Evolutionary conservation across 2,113 vertebrate species (phyloP).

Genomic region (Vireo altiloquus): DNA sequence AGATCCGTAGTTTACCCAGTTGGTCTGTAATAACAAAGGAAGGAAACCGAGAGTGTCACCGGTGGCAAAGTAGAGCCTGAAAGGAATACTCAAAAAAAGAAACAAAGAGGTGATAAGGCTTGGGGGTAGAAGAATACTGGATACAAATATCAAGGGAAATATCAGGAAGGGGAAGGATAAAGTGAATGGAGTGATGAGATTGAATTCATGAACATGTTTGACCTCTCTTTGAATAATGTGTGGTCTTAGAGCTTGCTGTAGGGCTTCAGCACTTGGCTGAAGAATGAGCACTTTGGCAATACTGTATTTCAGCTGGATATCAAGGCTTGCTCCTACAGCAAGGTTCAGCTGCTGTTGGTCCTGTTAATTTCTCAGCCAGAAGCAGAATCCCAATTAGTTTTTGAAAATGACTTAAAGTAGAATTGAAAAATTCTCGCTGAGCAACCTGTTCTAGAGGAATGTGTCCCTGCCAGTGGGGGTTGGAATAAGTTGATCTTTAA

Average conservation of each 20-base stretch:
- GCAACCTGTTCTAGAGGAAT: not conserved
- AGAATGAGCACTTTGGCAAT: not conserved
- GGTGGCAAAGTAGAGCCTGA: not conserved
- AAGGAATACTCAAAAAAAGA: not conserved
- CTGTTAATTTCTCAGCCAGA: not conserved
- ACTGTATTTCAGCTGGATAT: not conserved
- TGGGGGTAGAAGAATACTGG: not conserved
- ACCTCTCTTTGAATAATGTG: not conserved
- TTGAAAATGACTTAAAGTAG: not conserved
- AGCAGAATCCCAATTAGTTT: not conserved
- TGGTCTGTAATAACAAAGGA: not conserved
- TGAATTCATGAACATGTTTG: not conserved
- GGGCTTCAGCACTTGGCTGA: not conserved
- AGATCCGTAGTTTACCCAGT: not conserved
- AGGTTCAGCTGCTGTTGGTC: not conserved
- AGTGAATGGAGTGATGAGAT: not conserved
- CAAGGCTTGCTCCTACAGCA: not conserved
- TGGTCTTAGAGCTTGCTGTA: not conserved
- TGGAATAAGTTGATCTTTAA: not conserved
- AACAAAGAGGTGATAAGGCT: constrained; percentile 16
- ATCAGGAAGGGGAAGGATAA: not conserved
- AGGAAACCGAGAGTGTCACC: not conserved
- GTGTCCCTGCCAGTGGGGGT: not conserved
- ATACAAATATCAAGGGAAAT: not conserved
- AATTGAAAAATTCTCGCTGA: not conserved